Conservation (phyloP, 2,888 invertebrate species). For the Drosophila acutilabella region DNA sequence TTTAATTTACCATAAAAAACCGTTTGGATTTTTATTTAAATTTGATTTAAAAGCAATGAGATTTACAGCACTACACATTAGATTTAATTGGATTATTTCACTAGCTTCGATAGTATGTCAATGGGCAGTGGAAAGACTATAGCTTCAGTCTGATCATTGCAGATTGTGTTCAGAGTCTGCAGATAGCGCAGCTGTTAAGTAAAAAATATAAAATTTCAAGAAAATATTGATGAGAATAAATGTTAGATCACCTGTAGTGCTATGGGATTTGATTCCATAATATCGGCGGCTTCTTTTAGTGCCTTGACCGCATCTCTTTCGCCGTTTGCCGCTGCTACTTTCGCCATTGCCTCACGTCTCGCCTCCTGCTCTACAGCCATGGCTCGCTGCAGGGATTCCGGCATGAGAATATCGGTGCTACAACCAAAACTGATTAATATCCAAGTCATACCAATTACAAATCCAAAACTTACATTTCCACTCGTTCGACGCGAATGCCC, state of each 20-base stretch:
- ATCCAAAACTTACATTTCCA: constrained; percentile 91
- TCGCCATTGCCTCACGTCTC: constrained; percentile 67
- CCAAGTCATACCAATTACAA: too few species aligned
- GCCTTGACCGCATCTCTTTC: constrained; percentile 68
- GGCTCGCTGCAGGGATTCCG: constrained; percentile 65
- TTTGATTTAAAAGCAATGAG: not conserved
- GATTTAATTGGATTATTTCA: constrained; percentile 20
- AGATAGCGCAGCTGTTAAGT: constrained; percentile 58
- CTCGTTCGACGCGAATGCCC: constrained; percentile 96
- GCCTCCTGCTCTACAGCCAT: constrained; percentile 75
- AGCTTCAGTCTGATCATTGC: constrained; percentile 56
- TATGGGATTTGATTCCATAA: constrained; percentile 69
- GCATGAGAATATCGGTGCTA: constrained; percentile 70
- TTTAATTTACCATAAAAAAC: not conserved
- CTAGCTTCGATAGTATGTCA: constrained; percentile 51
- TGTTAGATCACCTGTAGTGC: constrained; percentile 50
- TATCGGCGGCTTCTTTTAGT: constrained; percentile 67
- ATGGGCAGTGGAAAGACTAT: constrained; percentile 66
- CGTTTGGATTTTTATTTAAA: not conserved
- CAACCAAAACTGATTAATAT: not conserved
- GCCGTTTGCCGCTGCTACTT: constrained; percentile 67
- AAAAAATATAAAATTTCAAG: not conserved
- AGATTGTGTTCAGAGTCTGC: constrained; percentile 67
- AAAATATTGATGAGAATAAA: not conserved
- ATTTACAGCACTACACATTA: not conserved